These are phyloP conservation scores for Ommatoiulus sabulosus DNA, from an alignment of 2,888 invertebrate genomes.

Conservation along the genomic window DNA sequence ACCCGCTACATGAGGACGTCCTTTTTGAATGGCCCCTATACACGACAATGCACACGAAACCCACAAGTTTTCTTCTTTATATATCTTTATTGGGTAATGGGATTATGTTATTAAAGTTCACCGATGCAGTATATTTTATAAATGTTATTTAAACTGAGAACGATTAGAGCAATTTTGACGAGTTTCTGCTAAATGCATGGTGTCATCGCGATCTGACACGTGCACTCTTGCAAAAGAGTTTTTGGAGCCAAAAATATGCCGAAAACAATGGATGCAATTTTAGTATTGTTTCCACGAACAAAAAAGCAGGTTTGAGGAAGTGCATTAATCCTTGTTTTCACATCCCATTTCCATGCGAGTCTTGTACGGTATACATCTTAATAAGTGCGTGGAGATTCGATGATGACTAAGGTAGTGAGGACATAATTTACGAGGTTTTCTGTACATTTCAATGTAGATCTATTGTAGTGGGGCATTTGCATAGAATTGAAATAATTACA, in stretches of 20 bases:
- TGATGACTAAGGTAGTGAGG: background rate
- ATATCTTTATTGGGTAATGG: no score
- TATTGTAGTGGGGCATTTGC: background rate
- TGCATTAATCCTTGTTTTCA: slow-evolving; percentile 40
- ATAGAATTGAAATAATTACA: slow-evolving; percentile 45
- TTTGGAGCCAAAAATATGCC: background rate
- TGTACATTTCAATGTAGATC: background rate
- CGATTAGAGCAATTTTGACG: background rate
- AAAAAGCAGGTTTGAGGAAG: slow-evolving; percentile 47
- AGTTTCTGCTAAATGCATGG: background rate
- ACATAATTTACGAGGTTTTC: slow-evolving; percentile 33
- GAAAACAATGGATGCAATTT: slow-evolving; percentile 44
- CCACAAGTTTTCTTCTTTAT: no score
- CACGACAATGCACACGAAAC: no score
- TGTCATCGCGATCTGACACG: background rate
- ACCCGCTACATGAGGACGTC: no score
- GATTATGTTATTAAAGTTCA: no score
- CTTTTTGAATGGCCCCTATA: no score
- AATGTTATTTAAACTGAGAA: background rate
- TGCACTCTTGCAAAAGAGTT: background rate
- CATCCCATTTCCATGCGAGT: slow-evolving; percentile 2
- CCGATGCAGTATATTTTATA: background rate
- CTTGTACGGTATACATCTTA: background rate
- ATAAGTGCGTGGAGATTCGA: background rate
- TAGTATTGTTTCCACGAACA: slow-evolving; percentile 5